phyloP scores from a whole-genome alignment of 2,797 vertebrate species.

The Chelidonichthys spinosus region DNA sequence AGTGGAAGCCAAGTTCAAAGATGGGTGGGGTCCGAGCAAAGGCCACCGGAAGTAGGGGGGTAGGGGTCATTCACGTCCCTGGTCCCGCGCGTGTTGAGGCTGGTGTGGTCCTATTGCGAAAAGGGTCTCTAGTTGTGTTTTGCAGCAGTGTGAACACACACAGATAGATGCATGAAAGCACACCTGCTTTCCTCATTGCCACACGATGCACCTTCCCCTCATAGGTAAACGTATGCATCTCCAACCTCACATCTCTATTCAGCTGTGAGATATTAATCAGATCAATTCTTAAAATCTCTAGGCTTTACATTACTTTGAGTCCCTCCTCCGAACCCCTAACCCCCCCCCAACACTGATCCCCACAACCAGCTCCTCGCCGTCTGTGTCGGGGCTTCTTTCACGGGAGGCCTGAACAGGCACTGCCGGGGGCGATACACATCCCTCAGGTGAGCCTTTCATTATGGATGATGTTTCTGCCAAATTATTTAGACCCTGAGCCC shows the following conservation, averaged over 20 bases:
- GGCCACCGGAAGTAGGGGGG: too few species aligned
- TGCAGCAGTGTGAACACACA: conserved; percentile 27
- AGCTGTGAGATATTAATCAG: conserved; percentile 74
- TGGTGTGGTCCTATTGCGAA: too few species aligned
- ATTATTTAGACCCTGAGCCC: conserved; percentile 85
- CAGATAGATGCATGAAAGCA: conserved; percentile 24
- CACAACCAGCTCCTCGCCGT: conserved; percentile 41
- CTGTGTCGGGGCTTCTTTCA: conserved; percentile 68
- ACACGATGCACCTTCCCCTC: conserved; percentile 33
- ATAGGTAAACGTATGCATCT: conserved; percentile 41
- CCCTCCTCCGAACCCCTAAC: conserved; percentile 13
- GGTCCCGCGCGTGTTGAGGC: too few species aligned
- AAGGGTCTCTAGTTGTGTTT: conserved; percentile 35
- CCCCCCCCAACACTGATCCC: conserved; percentile 42
- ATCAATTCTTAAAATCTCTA: conserved; percentile 74
- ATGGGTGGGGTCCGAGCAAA: too few species aligned
- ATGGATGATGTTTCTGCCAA: conserved; percentile 89
- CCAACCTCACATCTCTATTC: conserved; percentile 38
- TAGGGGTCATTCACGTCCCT: too few species aligned
- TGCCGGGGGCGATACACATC: conserved; percentile 87
- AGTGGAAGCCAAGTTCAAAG: too few species aligned
- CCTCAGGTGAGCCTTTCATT: conserved; percentile 88
- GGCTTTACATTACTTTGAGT: conserved; percentile 60
- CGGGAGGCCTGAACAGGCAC: conserved; percentile 75
- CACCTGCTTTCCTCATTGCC: conserved; percentile 31